A percentile compares a stretch with the other conserved stretches of the same genome.
These are phyloP conservation scores for Lutjanus argentimaculatus DNA, from an alignment of 2,797 vertebrate species.

Conservation along the genomic window DNA sequence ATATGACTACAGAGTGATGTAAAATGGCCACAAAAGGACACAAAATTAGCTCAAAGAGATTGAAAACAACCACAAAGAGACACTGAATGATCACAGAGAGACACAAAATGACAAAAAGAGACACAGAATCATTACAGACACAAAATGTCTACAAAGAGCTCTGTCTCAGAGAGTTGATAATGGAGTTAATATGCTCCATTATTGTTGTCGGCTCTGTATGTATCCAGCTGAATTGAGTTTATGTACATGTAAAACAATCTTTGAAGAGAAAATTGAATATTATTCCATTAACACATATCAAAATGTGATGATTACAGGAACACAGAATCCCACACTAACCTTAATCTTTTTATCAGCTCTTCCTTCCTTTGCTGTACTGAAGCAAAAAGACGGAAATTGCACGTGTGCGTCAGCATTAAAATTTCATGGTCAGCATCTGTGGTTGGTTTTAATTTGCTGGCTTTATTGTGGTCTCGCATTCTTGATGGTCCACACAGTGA, in stretches of 20 bases:
- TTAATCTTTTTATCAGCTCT: slow-evolving; percentile 38
- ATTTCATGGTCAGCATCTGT: slow-evolving; percentile 57
- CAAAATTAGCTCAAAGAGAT: too few species aligned
- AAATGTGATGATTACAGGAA: slow-evolving; percentile 37
- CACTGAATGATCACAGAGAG: too few species aligned
- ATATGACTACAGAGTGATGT: background rate
- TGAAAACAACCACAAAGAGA: too few species aligned
- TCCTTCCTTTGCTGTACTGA: slow-evolving; percentile 20
- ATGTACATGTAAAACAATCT: slow-evolving; percentile 3
- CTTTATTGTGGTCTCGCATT: slow-evolving; percentile 36
- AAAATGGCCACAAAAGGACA: too few species aligned
- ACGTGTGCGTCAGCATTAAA: slow-evolving; percentile 58
- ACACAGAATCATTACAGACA: background rate
- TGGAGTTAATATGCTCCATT: slow-evolving; percentile 45
- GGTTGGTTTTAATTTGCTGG: slow-evolving; percentile 34
- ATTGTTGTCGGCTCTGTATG: slow-evolving; percentile 23
- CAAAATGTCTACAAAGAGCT: slow-evolving; percentile 40
- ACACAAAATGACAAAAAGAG: too few species aligned
- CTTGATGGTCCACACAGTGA: slow-evolving; percentile 4
- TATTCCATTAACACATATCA: slow-evolving; percentile 42
- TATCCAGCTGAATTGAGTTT: slow-evolving; percentile 23
- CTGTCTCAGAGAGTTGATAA: slow-evolving; percentile 53
- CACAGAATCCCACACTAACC: slow-evolving; percentile 27
- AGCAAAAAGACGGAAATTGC: slow-evolving; percentile 33
- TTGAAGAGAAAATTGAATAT: slow-evolving; percentile 28